Base-by-base conservation (phyloP, 2,888 invertebrate genomes). In the Thumatha senex region DNA sequence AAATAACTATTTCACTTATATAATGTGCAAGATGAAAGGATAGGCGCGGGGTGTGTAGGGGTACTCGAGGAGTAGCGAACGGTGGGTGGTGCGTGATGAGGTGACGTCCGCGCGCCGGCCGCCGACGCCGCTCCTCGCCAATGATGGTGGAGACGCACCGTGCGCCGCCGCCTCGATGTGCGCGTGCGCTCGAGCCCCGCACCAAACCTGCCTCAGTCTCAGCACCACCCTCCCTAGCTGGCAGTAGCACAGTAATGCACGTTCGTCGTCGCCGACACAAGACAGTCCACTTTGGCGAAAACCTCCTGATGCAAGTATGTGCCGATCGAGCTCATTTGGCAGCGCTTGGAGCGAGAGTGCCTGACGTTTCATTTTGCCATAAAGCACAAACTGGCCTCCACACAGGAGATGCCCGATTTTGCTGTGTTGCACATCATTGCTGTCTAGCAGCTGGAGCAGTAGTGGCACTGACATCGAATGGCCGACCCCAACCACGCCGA, bases 231-330 rank as follows among this genome's bases (percentile, higher is more conserved):
- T 94, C 92, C 67, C 87, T 86, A 70, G 84, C 86, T 72, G 91
- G 89, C 80, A 87, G 88, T 73, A 86, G 84, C 72, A 86, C 82
- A 67, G 81, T 84, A 66, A 90, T 95, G 77, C 94, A 94, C 67
- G 88, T 94, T 54, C 94, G 95, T 47, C 93, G 95, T 51, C 93
- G 95, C 48, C 93, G 95, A 53, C 95, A 95, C 86, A 95, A 95
- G 84, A 95, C 95, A 44, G 95, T 96, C 45, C 95, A 95, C 83
- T 96, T 96, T 77, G 95, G 95, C 53, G 95, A 95, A 77, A 95
- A 95, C 80, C 92, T 95, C 29, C 82, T 95, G 64, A 93, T 95
- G 82, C 95, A 95, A 82, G 95, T 95, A 46, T 95, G 95, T 82
- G 94, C 95, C 60, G 95, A 95, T 82, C 93, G 95, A 51, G 94